Percentiles rank a stretch among this genome's conserved stretches.
Conservation (phyloP, 1,140 invertebrate genomes). For the Drosophila teissieri region DNA sequence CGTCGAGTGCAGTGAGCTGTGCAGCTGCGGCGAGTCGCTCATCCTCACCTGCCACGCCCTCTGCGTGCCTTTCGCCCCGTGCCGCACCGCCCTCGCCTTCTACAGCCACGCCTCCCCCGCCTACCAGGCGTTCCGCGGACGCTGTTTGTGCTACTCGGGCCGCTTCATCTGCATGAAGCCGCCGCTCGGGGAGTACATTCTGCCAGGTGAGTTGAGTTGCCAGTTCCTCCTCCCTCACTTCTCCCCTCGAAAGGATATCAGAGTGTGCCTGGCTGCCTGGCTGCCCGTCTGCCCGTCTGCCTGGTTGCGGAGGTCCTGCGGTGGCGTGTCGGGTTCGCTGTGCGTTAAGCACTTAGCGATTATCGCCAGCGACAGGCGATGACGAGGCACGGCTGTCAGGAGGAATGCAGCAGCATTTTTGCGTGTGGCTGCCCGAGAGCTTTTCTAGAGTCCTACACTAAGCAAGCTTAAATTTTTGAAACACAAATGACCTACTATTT, state of each 20-base stretch:
- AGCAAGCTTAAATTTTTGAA: not conserved
- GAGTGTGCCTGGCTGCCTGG: not conserved
- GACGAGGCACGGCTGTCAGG: conserved; percentile 49
- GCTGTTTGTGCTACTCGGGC: conserved; percentile 95
- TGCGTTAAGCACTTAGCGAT: conserved; percentile 66
- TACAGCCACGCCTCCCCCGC: conserved; percentile 95
- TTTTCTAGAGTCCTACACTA: not conserved
- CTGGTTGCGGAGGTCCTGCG: conserved; percentile 26
- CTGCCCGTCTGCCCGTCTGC: not conserved
- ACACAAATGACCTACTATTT: too few species aligned
- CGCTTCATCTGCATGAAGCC: conserved; percentile 96
- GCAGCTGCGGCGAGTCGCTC: conserved; percentile 91
- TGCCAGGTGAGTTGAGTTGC: conserved; percentile 81
- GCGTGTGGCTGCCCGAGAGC: conserved; percentile 9
- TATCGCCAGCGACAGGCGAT: conserved; percentile 70
- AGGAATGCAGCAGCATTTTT: conserved; percentile 47
- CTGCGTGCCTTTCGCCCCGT: conserved; percentile 92
- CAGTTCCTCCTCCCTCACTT: not conserved
- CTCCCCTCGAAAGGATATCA: not conserved
- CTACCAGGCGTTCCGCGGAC: conserved; percentile 93
- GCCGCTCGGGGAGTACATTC: conserved; percentile 88
- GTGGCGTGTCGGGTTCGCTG: conserved; percentile 42
- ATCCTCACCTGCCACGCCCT: conserved; percentile 93
- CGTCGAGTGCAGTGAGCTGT: conserved; percentile 92
- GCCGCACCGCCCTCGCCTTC: conserved; percentile 93